These are phyloP conservation scores for Merops nubicus DNA, from an alignment of 2,113 vertebrate species.

Conservation along the genomic window DNA sequence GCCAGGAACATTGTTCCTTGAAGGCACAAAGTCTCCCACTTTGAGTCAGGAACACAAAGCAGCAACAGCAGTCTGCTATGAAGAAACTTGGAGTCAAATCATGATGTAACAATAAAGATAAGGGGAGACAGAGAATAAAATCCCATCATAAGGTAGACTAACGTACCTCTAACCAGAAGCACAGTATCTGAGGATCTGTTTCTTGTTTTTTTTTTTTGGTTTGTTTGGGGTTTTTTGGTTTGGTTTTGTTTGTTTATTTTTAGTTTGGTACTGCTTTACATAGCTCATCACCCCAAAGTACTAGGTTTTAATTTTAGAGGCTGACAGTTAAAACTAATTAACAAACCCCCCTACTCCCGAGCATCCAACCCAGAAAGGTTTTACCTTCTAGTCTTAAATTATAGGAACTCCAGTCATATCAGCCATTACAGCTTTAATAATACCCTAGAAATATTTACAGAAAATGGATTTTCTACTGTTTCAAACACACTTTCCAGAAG, in stretches of 20 bases:
- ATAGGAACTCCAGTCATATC: not conserved
- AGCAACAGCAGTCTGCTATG: not conserved
- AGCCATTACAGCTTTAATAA: not conserved
- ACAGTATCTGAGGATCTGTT: not conserved
- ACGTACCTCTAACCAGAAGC: not conserved
- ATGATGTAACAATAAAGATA: not conserved
- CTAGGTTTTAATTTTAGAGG: slow-evolving; percentile 46
- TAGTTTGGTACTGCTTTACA: not conserved
- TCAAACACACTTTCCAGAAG: not conserved
- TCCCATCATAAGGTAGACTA: not conserved
- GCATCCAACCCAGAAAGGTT: not conserved
- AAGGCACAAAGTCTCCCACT: not conserved
- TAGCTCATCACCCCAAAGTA: not conserved
- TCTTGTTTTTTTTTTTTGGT: not conserved
- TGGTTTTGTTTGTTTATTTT: not conserved
- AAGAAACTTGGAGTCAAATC: not conserved
- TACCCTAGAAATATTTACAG: not conserved
- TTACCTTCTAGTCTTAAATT: not conserved
- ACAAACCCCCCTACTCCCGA: not conserved
- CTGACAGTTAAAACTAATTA: slow-evolving; percentile 31
- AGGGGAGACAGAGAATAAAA: not conserved
- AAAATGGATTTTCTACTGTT: not conserved
- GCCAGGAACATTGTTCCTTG: not conserved
- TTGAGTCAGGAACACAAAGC: not conserved
- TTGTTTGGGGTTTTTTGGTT: too few relatives aligned